Conservation (phyloP, 2,113 vertebrate species). For the Malaclemys terrapin region DNA sequence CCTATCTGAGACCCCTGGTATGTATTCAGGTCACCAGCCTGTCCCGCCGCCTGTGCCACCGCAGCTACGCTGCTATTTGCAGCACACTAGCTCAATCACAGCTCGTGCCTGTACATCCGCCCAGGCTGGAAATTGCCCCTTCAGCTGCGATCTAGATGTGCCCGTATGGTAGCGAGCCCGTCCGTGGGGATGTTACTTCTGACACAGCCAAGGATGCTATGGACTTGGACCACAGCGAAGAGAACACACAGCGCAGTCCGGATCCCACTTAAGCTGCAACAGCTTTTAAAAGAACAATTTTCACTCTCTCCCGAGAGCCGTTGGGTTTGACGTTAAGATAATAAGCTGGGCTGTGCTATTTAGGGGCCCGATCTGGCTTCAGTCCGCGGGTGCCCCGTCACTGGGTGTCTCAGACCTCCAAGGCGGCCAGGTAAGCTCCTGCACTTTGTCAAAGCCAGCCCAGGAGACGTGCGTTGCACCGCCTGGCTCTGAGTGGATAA, state of each 20-base stretch:
- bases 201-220: background rate
- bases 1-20: no score
- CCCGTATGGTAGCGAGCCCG: accelerated
- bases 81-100: no score
- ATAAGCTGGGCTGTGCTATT: background rate
- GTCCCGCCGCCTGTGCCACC: no score
- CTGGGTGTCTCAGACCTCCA: background rate
- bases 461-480: background rate
- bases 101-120: no score
- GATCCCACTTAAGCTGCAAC: slow-evolving; percentile 44
- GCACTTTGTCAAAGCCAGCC: slow-evolving; percentile 52
- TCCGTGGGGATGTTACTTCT: background rate
- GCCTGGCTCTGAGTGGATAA: background rate
- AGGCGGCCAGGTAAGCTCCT: slow-evolving; percentile 18
- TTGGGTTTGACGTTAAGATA: background rate
- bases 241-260: slow-evolving; percentile 3
- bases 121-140: no score
- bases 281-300: slow-evolving; percentile 20
- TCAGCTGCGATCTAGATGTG: no score
- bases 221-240: background rate
- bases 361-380: background rate
- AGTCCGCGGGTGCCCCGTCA: background rate
- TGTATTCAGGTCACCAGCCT: no score
- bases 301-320: background rate
- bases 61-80: no score